Base-by-base conservation (phyloP, 2,888 invertebrate species). In the Ennomos erosarius region DNA sequence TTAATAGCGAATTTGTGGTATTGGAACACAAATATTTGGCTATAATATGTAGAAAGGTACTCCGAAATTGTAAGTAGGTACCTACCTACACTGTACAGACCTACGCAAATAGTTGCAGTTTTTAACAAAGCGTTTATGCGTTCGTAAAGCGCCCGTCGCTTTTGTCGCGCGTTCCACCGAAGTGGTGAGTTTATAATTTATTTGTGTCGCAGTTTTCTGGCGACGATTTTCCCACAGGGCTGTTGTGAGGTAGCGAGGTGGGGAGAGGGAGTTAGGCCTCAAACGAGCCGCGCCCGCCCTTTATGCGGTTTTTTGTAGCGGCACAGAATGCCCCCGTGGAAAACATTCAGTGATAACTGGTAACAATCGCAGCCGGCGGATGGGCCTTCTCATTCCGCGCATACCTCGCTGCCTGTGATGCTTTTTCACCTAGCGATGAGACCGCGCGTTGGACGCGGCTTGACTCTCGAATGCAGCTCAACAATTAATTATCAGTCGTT, bases 281-380 rank as follows among this genome's bases (percentile, higher is more conserved):
- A 91, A 92, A 92, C 90, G 90, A 87, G 85, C 86, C 88, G 86
- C 85, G 83, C 85, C 87, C 87, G 89, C 88, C 92, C 90, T 91
- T 91, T 90, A 88, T 90, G 90, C 85, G 87, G 87, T 86, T 90
- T 91, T 92, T 91, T 91, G 90, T 88, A 84, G 84, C 88, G 81
- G 81, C 87, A 89, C 87, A 88, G 88, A 90, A 92, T 90, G 85
- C 89, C 81, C 85, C 85, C 78, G 86, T 88, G 90, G 87, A 91
- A 90, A 92, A 90, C 90, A 91, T 90, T 89, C 92, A 90, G 92
- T 91, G 91, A 92, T 92, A 92, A 90, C 92, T 90, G 90, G 90
- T 84, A 90, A 92, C 90, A 92, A 91, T 91, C 92, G 92, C 85
- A 85, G 90, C 90, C 89, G 91, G 85, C 91, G 93, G 92, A 92